phyloP scores from a whole-genome alignment of 1,140 invertebrate species.

The Drosophila dunni region DNA sequence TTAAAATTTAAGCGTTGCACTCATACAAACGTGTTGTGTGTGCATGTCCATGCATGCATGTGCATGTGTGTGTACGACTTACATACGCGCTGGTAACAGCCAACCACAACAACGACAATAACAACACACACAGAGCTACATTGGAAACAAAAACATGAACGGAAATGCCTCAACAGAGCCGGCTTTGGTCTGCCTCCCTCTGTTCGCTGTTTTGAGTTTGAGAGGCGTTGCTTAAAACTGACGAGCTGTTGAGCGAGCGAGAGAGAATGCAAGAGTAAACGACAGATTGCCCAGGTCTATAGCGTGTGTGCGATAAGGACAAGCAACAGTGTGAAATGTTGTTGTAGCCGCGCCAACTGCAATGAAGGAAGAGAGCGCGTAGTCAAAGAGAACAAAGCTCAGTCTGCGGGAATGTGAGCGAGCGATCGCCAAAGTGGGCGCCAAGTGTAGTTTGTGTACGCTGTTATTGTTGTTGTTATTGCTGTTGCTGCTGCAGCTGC shows the following conservation, averaged over 20 bases:
- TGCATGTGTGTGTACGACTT: conserved; percentile 6
- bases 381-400: no score
- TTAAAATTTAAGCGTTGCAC: conserved; percentile 26
- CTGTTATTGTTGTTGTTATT: conserved; percentile 29
- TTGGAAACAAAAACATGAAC: conserved; percentile 53
- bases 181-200: conserved; percentile 52
- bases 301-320: conserved; percentile 69
- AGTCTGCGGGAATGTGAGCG: background rate
- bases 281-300: conserved; percentile 26
- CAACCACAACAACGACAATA: conserved; percentile 65
- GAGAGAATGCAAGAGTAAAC: conserved; percentile 42
- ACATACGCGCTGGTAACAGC: conserved; percentile 42
- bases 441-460: conserved; percentile 33
- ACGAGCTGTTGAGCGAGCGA: conserved; percentile 22
- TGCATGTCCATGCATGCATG: background rate
- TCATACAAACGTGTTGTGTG: conserved; percentile 16
- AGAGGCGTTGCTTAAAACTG: conserved; percentile 78
- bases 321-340: conserved; percentile 28
- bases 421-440: conserved; percentile 28
- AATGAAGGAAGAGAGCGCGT: conserved; percentile 33
- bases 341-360: conserved; percentile 13
- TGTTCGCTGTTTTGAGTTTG: conserved; percentile 43
- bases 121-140: conserved; percentile 22
- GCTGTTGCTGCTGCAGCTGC: conserved; percentile 2
- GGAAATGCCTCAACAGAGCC: conserved; percentile 42